Evolutionary conservation across 2,113 vertebrate species (phyloP), one percentile per base, ranked within the genome.

Genomic region (Leptodactylus fuscus): DNA sequence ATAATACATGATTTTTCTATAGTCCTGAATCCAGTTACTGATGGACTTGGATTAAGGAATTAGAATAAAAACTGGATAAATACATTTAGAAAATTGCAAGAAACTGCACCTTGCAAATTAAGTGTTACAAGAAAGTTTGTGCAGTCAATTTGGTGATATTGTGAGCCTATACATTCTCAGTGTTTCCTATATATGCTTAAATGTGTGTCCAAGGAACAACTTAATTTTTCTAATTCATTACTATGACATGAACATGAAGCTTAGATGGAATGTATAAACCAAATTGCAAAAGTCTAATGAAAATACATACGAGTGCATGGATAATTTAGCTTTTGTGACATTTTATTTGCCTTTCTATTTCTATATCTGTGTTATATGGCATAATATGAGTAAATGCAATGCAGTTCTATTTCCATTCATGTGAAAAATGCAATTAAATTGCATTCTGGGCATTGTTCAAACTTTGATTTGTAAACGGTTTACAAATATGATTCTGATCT

Each of bases 401-500:
- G 13, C 27, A 76, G 27, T 51, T 76, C 46, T 5, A 76, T 76
- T 76, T 76, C 73, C 44, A 76, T 29, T 76, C 46, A 49, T 76
- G 73, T 76, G 44, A 76, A 76, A 76, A 49, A 49, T 49, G 48
- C 46, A 51, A 73, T 73, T 44, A 73, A 44, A 46, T 69, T 69
- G 32, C 65, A 69, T 69, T 69, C 65, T 69, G 34, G 65, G 65
- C 65, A 38, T 36, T 69, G 65, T 38, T 69, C 36, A 73, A 73
- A 44, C 10, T 49, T 18, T 51, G 73, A 76, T 76, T 76, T 51
- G 73, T 76, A 49, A 49, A 29, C 27, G n/a, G 32, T 49, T 76
- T 76, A 2, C 44, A 49, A 76, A 76, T 32, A 49, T 76, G 44
- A 76, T 76, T 48, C 5, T 49, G 73, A 76, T 69, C 65, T 18